phyloP scores from a whole-genome alignment of 1,140 invertebrate genomes.

The Drosophila kanapiae region DNA sequence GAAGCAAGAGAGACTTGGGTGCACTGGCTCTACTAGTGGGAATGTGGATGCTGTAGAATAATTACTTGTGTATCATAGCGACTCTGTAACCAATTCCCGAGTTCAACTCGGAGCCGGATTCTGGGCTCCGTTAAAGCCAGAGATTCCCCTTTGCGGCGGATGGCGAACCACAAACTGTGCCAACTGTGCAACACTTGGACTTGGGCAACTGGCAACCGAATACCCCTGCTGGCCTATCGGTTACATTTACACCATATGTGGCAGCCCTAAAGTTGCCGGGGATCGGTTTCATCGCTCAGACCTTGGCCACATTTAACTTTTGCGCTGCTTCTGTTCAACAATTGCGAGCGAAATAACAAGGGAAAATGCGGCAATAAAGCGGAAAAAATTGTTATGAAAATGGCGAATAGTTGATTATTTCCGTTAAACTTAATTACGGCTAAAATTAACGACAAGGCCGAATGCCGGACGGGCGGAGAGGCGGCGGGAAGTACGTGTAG shows the following conservation, averaged over 20 bases:
- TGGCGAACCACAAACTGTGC: conserved; percentile 64
- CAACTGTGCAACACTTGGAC: conserved; percentile 54
- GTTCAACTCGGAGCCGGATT: conserved; percentile 1
- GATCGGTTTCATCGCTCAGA: conserved; percentile 73
- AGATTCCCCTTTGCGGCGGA: conserved; percentile 25
- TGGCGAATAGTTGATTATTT: conserved; percentile 64
- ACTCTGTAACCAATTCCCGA: not conserved
- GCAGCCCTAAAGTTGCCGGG: conserved; percentile 59
- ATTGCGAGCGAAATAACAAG: conserved; percentile 18
- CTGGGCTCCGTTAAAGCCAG: conserved; percentile 9
- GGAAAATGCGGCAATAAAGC: conserved; percentile 13
- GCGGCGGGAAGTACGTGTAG: conserved; percentile 4
- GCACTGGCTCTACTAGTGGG: no score
- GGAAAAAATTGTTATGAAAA: conserved; percentile 37
- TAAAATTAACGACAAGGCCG: conserved; percentile 50
- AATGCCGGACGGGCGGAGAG: not conserved
- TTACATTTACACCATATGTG: conserved; percentile 55
- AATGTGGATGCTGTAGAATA: conserved; percentile 1
- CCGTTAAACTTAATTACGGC: conserved; percentile 62
- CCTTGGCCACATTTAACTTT: conserved; percentile 79
- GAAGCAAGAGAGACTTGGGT: no score
- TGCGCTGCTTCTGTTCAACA: conserved; percentile 46
- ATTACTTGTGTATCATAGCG: not conserved
- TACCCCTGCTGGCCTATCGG: conserved; percentile 62
- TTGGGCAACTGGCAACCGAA: conserved; percentile 56